These are phyloP conservation scores for Dichetophora obliterata DNA, from an alignment of 2,888 invertebrate species.

Conservation along the genomic window DNA sequence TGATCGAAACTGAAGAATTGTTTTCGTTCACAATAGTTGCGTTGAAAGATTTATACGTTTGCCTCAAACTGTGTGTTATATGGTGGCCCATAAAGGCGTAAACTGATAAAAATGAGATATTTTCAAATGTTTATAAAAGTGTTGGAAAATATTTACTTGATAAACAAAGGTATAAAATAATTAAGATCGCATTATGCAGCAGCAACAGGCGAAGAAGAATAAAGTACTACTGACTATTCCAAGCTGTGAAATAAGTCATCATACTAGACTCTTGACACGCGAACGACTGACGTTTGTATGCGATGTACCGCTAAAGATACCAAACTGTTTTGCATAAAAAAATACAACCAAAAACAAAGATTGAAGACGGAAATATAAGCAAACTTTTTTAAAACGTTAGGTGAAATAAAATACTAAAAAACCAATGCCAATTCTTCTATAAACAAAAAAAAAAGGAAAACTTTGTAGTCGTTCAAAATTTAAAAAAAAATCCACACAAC, in stretches of 20 bases:
- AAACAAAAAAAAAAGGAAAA: too few relatives aligned
- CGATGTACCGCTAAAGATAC: too few relatives aligned
- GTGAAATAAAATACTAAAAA: not conserved
- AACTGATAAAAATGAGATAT: not conserved
- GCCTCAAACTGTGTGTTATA: constrained; percentile 66
- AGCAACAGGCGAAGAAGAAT: not conserved
- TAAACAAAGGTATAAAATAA: too few relatives aligned
- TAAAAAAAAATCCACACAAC: not conserved
- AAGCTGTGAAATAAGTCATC: too few relatives aligned
- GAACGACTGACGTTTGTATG: too few relatives aligned
- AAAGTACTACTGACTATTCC: too few relatives aligned
- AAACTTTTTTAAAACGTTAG: not conserved
- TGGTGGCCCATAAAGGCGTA: constrained; percentile 51
- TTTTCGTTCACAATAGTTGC: constrained; percentile 22
- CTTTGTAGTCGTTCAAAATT: too few relatives aligned
- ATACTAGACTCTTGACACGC: too few relatives aligned
- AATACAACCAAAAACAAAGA: not conserved
- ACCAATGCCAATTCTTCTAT: too few relatives aligned
- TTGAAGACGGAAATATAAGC: not conserved
- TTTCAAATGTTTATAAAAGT: too few relatives aligned
- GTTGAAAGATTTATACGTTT: constrained; percentile 67
- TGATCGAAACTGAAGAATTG: constrained; percentile 12
- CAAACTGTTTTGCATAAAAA: too few relatives aligned
- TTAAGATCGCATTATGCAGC: not conserved
- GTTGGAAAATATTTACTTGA: too few relatives aligned